Conservation (phyloP, 2,113 vertebrate genomes). For the Albula goreensis region DNA sequence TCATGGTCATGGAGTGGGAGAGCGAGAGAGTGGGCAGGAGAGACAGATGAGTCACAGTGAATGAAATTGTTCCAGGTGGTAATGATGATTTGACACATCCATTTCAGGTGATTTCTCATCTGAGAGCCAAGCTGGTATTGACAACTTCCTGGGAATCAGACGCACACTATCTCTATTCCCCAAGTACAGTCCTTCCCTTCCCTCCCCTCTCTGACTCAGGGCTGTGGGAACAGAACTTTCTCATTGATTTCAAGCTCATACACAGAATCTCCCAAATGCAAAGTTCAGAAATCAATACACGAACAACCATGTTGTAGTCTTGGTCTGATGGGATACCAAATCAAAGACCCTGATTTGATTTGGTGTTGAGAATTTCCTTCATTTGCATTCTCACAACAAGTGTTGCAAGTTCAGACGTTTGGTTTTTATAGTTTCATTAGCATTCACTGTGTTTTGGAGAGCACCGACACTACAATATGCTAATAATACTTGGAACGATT, state of each 20-base stretch:
- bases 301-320: neutral
- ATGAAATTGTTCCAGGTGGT: slow-evolving; percentile 25
- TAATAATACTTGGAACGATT: no score
- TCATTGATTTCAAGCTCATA: neutral
- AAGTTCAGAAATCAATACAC: neutral
- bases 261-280: neutral
- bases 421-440: neutral
- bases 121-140: slow-evolving; percentile 11
- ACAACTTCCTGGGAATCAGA: slow-evolving; percentile 10
- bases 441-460: neutral
- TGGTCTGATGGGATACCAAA: neutral
- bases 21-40: slow-evolving; percentile 2
- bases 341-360: neutral
- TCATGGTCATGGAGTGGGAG: slow-evolving; percentile 15
- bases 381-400: neutral
- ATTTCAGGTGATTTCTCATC: slow-evolving; percentile 24
- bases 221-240: neutral
- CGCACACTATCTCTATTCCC: slow-evolving; percentile 11
- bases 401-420: neutral
- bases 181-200: neutral
- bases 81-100: slow-evolving; percentile 24
- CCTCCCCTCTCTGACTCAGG: neutral
- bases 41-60: slow-evolving; percentile 26
- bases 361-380: neutral
- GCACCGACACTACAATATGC: no score